These are phyloP conservation scores for Ceyx cyanopectus DNA, from an alignment of 2,113 vertebrate species.

Conservation along the genomic window DNA sequence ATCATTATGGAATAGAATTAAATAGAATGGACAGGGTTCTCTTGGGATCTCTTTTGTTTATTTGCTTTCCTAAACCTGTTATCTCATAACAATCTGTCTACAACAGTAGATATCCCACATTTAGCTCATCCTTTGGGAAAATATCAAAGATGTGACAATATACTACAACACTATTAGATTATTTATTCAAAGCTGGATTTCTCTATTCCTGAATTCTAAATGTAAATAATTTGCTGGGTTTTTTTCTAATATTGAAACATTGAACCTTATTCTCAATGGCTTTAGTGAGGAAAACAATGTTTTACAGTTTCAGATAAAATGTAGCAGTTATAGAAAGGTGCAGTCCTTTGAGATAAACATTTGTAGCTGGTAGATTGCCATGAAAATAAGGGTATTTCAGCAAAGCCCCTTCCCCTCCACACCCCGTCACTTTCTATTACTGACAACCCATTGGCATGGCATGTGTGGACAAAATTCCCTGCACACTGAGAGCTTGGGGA, in stretches of 20 bases:
- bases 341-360: conserved; percentile 49
- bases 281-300: not conserved
- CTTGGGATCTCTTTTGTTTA: not conserved
- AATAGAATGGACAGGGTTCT: not conserved
- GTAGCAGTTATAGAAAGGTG: conserved; percentile 42
- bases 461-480: conserved; percentile 55
- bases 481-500: conserved; percentile 61
- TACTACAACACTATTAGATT: not conserved
- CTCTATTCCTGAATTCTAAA: conserved; percentile 20
- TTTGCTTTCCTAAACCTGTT: conserved; percentile 12
- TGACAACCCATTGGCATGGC: conserved; percentile 61
- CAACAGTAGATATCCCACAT: not conserved
- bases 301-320: conserved; percentile 38
- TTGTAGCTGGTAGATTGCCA: conserved; percentile 33
- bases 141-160: not conserved
- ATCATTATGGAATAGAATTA: not conserved
- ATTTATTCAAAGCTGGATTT: conserved; percentile 30
- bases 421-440: conserved; percentile 70
- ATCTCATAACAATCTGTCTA: not conserved
- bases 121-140: not conserved
- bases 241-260: not conserved
- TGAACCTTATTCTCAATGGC: conserved; percentile 1
- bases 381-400: conserved; percentile 55
- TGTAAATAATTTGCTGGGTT: not conserved
- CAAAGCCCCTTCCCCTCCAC: not conserved